Evolutionary conservation across 2,797 vertebrate species (phyloP), one percentile per base, ranked within the genome.

Genomic region (Anniella stebbinsi): DNA sequence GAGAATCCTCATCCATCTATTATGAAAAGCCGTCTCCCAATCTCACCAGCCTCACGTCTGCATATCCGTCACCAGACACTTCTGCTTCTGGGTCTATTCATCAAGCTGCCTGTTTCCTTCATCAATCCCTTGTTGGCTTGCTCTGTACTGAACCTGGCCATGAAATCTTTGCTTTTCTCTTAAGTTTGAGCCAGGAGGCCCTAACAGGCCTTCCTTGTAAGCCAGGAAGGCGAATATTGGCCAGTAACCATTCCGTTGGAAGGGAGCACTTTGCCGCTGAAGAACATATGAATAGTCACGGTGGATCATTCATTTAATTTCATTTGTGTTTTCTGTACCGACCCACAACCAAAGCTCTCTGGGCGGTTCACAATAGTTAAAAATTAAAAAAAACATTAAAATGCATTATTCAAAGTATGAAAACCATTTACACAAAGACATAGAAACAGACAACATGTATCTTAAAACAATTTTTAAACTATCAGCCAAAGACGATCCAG

Each of bases 1-100:
- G 96, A 97, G 94, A 92, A 88, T 93, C 95, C 89, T 94, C 91
- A 83, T 96, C 96, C 96, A 95, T 97, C 96, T 97, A 93, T 93
- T 92, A 92, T 87, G 92, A 94, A 83, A 33, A 85, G 93, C 86
- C 94, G 33, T 92, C 94, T 96, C 92, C 93, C 95, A 91, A 92
- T 96, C 96, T 94, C 94, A 94, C 93, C 94, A 93, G 94, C 95
- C 95, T 93, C 80, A 48, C 9, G 0, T 93, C 91, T 94, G 93
- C 91, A 2, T 91, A 88, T 92, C 94, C 45, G 89, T 96, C 96
- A 96, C 95, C 88, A 92, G 94, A 94, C 96, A 89, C n/a, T 92
- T 95, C 88, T 51, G 92, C 85, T 84, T 90, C 93, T 18, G 23
- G 89, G 90, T 94, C 94, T 84, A 93, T 97, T 95, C 92, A 96